Percentiles rank a stretch among this genome's conserved stretches.
Evolutionary conservation across 1,140 invertebrate species (phyloP).

Genomic region (Caenorhabditis remanei): DNA sequence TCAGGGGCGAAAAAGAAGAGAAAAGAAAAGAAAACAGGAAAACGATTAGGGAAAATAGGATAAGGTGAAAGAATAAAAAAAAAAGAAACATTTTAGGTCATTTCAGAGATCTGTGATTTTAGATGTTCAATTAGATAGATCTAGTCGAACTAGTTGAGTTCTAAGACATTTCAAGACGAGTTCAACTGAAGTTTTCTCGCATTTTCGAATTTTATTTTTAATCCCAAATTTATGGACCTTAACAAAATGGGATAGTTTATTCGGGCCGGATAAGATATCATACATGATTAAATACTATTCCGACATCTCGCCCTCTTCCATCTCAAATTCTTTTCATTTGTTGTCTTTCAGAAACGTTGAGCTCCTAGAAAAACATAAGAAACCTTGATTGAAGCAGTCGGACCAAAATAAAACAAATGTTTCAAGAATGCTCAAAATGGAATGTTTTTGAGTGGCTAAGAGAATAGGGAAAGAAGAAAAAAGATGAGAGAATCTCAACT

Average conservation of each 20-base stretch:
- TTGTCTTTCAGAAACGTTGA: neutral
- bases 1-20: neutral
- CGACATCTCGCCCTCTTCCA: too few relatives aligned
- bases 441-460: slow-evolving; percentile 20
- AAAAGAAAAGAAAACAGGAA: neutral
- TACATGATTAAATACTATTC: too few relatives aligned
- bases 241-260: too few relatives aligned
- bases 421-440: slow-evolving; percentile 30
- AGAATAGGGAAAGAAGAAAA: neutral
- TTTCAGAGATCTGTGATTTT: neutral
- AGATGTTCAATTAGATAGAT: too few relatives aligned
- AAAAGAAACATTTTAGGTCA: neutral
- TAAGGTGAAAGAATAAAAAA: slow-evolving; percentile 3
- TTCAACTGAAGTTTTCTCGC: too few relatives aligned
- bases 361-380: neutral
- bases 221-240: too few relatives aligned
- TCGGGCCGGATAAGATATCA: too few relatives aligned
- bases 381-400: neutral
- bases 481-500: neutral
- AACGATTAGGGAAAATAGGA: neutral
- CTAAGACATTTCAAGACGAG: too few relatives aligned
- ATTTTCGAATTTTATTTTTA: too few relatives aligned
- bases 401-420: neutral
- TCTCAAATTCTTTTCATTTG: neutral
- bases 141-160: too few relatives aligned